These are phyloP conservation scores for Lymantria monacha DNA, from an alignment of 2,888 invertebrate genomes.

Conservation along the genomic window DNA sequence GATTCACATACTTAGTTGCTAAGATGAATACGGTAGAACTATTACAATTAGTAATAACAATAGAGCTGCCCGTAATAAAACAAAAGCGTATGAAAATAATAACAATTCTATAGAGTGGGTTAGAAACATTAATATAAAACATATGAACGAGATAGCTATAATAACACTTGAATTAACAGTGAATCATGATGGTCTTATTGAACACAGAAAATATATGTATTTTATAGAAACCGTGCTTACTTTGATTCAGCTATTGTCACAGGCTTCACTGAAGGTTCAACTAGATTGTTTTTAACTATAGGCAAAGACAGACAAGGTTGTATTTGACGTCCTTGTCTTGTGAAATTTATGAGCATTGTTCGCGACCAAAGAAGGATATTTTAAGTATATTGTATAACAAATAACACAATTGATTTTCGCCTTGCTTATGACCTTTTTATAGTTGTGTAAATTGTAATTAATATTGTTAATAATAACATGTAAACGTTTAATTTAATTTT, in stretches of 20 bases:
- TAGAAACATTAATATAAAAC: conserved; percentile 39
- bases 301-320: conserved; percentile 12
- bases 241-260: conserved; percentile 20
- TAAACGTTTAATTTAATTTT: neutral
- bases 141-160: conserved; percentile 35
- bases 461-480: neutral
- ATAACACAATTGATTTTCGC: conserved; percentile 12
- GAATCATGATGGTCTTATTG: conserved; percentile 47
- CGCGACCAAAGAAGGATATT: conserved; percentile 10
- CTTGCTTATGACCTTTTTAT: conserved; percentile 10
- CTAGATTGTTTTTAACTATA: conserved; percentile 10
- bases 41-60: conserved; percentile 21
- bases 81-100: conserved; percentile 40
- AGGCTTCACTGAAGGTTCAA: conserved; percentile 1
- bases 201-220: conserved; percentile 27
- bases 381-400: conserved; percentile 3
- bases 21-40: conserved; percentile 7
- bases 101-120: conserved; percentile 41
- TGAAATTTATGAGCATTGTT: conserved; percentile 19
- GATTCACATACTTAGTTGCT: neutral
- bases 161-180: conserved; percentile 64
- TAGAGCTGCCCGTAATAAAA: conserved; percentile 17
- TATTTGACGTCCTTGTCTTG: conserved; percentile 18
- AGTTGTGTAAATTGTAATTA: neutral
- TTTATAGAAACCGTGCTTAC: conserved; percentile 24